Conservation (phyloP, 2,888 invertebrate species). For the Myopa tessellatipennis region DNA sequence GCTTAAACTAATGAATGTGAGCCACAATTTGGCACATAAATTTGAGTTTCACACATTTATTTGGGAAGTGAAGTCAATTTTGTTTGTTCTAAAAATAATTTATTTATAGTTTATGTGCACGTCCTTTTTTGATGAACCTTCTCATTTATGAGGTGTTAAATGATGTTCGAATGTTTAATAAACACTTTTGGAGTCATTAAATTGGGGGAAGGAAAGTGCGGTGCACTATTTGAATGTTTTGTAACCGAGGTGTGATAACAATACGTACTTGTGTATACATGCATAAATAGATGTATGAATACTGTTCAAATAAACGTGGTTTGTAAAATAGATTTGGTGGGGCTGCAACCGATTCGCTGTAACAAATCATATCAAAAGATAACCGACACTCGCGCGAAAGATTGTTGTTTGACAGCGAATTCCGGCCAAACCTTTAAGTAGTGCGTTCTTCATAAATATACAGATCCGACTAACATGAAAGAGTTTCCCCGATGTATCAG, state of each 20-base stretch:
- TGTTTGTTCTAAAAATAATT: conserved; percentile 23
- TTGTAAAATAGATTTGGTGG: neutral
- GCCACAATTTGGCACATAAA: conserved; percentile 18
- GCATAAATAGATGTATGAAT: neutral
- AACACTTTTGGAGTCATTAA: conserved; percentile 20
- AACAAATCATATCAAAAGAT: conserved; percentile 36
- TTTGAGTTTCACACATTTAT: conserved; percentile 20
- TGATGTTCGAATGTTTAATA: conserved; percentile 31
- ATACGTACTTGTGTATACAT: neutral
- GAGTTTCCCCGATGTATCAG: conserved; percentile 20
- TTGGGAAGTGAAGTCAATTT: no score
- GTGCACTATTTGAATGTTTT: no score
- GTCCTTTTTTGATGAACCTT: conserved; percentile 19
- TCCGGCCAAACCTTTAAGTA: conserved; percentile 44
- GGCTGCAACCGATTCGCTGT: neutral
- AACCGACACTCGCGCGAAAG: conserved; percentile 50
- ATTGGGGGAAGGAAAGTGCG: no score
- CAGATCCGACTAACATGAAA: conserved; percentile 27
- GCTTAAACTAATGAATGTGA: conserved; percentile 10
- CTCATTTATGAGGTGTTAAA: conserved; percentile 17
- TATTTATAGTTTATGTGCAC: conserved; percentile 15
- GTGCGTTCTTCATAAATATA: conserved; percentile 32
- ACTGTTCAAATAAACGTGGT: neutral
- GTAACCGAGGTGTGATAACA: neutral
- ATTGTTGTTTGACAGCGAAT: conserved; percentile 52